These are phyloP conservation scores for Drosophila kohkoa DNA, from an alignment of 1,140 invertebrate species.

Conservation along the genomic window DNA sequence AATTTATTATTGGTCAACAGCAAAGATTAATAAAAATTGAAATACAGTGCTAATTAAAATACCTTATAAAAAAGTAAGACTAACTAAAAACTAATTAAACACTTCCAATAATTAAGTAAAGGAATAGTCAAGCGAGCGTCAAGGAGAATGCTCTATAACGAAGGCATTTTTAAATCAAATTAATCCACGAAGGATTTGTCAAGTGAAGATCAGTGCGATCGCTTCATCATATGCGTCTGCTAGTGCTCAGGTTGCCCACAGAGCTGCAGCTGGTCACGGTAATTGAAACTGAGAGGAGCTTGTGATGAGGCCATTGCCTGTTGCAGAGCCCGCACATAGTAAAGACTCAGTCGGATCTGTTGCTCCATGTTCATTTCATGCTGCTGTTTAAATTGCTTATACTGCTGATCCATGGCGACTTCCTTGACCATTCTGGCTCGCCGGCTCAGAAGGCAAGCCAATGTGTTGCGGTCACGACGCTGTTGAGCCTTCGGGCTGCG, in stretches of 20 bases:
- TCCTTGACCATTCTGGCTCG: slow-evolving; percentile 62
- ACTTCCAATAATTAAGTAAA: neutral
- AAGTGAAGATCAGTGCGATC: neutral
- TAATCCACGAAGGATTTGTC: neutral
- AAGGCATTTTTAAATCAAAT: too few species aligned
- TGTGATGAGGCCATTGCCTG: slow-evolving; percentile 42
- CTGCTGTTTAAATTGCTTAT: slow-evolving; percentile 43
- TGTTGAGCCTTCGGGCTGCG: slow-evolving; percentile 64
- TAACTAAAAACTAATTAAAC: neutral
- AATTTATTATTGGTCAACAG: slow-evolving; percentile 59
- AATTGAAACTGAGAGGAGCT: slow-evolving; percentile 21
- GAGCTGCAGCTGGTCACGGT: neutral
- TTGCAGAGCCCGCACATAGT: slow-evolving; percentile 64
- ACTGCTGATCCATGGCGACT: slow-evolving; percentile 45
- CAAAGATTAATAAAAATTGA: slow-evolving; percentile 46
- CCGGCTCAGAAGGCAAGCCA: slow-evolving; percentile 59
- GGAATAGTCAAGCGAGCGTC: neutral
- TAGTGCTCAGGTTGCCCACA: neutral
- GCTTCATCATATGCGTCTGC: slow-evolving; percentile 15
- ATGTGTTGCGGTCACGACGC: slow-evolving; percentile 64
- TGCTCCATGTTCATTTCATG: slow-evolving; percentile 57
- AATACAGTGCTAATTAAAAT: slow-evolving; percentile 50
- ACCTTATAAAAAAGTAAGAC: neutral
- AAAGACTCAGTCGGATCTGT: slow-evolving; percentile 63
- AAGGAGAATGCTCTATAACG: neutral